These are phyloP conservation scores for Drosophila mojavensis DNA, from an alignment of 1,140 invertebrate genomes.

Conservation along the genomic window DNA sequence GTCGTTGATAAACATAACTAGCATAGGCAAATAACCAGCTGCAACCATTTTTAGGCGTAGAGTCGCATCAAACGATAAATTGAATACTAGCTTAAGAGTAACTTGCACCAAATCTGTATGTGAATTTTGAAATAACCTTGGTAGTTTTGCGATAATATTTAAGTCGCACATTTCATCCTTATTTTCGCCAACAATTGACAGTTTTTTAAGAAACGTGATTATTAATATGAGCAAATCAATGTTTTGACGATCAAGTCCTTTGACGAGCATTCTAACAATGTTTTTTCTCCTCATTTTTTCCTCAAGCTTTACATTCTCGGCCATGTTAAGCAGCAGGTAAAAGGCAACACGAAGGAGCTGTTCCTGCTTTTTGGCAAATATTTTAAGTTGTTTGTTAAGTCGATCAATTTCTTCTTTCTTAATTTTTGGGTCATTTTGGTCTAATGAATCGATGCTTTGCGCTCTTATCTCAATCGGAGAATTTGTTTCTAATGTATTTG, in stretches of 20 bases:
- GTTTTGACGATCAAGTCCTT: constrained; percentile 94
- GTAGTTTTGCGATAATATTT: constrained; percentile 90
- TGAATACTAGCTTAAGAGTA: constrained; percentile 95
- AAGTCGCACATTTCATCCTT: constrained; percentile 94
- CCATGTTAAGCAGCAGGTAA: constrained; percentile 96
- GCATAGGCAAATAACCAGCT: constrained; percentile 93
- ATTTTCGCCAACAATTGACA: constrained; percentile 97
- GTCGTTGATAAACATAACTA: constrained; percentile 94
- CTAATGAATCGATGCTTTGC: constrained; percentile 85
- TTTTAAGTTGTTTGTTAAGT: constrained; percentile 90
- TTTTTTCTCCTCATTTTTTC: constrained; percentile 98
- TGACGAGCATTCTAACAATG: constrained; percentile 94
- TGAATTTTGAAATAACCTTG: constrained; percentile 88
- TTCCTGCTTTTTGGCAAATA: constrained; percentile 95
- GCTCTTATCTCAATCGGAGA: constrained; percentile 63
- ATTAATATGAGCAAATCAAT: constrained; percentile 95
- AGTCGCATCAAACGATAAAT: constrained; percentile 98
- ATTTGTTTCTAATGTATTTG: constrained; percentile 22
- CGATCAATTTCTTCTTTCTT: constrained; percentile 93
- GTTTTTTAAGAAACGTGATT: constrained; percentile 96
- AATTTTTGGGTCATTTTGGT: constrained; percentile 85
- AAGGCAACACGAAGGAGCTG: constrained; percentile 94
- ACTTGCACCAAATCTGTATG: constrained; percentile 94
- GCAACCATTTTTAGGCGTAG: constrained; percentile 95
- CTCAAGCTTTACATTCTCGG: constrained; percentile 97